These are phyloP conservation scores for Mantis religiosa DNA, from an alignment of 2,888 invertebrate genomes.

Conservation along the genomic window DNA sequence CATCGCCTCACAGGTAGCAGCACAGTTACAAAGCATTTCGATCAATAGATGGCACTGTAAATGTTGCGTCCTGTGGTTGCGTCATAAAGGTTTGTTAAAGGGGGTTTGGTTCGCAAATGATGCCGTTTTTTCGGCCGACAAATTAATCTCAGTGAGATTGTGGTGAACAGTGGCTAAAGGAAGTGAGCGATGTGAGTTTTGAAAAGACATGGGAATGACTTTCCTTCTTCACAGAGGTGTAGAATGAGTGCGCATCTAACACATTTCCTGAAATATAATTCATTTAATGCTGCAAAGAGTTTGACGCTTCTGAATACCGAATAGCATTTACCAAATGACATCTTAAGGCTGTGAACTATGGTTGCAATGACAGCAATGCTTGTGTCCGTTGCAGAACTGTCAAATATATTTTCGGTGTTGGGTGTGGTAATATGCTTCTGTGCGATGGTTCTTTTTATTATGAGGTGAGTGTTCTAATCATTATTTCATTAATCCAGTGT, in stretches of 20 bases:
- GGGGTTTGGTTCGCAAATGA: not conserved
- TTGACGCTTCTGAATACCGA: not conserved
- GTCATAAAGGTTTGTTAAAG: not conserved
- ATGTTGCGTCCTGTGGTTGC: not conserved
- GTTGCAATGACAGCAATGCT: constrained; percentile 54
- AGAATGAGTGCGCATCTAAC: not conserved
- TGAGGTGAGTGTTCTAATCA: constrained; percentile 54
- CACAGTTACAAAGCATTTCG: not conserved
- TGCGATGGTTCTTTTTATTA: constrained; percentile 69
- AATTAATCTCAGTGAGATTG: not conserved
- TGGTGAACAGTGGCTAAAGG: not conserved
- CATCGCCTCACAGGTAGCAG: not conserved
- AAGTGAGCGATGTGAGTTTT: not conserved
- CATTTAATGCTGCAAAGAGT: not conserved
- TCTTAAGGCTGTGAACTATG: constrained; percentile 34
- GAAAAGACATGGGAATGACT: no score
- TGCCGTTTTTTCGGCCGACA: not conserved
- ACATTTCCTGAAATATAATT: not conserved
- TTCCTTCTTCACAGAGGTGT: not conserved
- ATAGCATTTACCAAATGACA: not conserved
- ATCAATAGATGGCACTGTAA: not conserved
- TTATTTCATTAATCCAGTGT: no score
- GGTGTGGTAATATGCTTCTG: constrained; percentile 69
- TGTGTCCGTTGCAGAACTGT: constrained; percentile 67
- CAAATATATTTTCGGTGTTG: constrained; percentile 71